Evolutionary conservation across 35 echinoderm and acorn worm species (phyloP).

Genomic region (Apostichopus californicus): DNA sequence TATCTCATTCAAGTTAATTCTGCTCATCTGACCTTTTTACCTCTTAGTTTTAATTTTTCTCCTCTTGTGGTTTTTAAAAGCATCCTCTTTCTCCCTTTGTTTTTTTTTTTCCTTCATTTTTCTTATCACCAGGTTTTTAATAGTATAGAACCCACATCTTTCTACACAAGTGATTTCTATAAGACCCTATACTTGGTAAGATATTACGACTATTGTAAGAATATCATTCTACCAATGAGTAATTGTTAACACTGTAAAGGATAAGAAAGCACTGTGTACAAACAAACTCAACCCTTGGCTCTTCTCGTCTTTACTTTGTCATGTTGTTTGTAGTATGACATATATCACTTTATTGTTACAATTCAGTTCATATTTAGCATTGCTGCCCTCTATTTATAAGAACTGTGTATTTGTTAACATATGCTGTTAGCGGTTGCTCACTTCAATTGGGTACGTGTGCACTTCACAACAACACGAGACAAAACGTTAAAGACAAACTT

Average conservation of each 20-base stretch:
- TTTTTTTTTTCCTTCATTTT: background rate
- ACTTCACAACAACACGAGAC: too few relatives aligned
- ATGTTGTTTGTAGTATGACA: too few relatives aligned
- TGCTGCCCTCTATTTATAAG: too few relatives aligned
- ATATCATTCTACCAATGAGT: background rate
- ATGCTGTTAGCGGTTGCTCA: too few relatives aligned
- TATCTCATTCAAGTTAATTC: background rate
- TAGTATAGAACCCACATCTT: conserved; percentile 22
- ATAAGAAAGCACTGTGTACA: conserved; percentile 22
- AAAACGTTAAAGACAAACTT: too few relatives aligned
- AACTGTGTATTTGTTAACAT: too few relatives aligned
- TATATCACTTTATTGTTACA: too few relatives aligned
- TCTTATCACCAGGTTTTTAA: background rate
- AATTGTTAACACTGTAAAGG: conserved; percentile 9
- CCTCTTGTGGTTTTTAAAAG: conserved; percentile 3
- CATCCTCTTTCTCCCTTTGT: background rate
- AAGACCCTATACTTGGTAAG: conserved; percentile 2
- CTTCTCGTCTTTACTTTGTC: too few relatives aligned
- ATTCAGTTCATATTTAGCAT: too few relatives aligned
- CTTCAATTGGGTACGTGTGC: too few relatives aligned
- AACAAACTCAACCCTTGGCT: background rate
- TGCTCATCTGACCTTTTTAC: background rate
- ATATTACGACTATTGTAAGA: background rate
- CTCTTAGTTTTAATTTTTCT: background rate
- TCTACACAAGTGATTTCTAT: conserved; percentile 6